Conservation (phyloP, 1,140 invertebrate species). For the Rhizoglyphus robini region DNA sequence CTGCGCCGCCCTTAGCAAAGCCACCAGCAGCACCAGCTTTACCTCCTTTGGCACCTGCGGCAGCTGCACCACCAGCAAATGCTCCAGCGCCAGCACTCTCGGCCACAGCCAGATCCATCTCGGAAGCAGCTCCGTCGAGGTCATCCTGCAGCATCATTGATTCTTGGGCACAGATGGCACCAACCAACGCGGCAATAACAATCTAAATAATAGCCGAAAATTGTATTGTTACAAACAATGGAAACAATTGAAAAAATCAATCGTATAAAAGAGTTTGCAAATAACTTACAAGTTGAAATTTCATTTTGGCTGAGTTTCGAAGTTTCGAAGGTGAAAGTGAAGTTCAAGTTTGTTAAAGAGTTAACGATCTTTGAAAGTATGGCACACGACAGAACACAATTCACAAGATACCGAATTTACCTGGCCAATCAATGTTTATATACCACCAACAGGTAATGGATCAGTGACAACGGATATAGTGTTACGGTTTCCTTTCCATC, state of each 20-base stretch:
- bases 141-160: not conserved
- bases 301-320: not conserved
- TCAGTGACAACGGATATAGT: no score
- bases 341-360: not conserved
- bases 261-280: not conserved
- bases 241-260: not conserved
- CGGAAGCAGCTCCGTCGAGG: not conserved
- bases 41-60: not conserved
- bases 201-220: no score
- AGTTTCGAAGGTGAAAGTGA: not conserved
- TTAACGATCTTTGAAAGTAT: not conserved
- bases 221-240: not conserved
- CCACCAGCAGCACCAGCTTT: constrained; percentile 10
- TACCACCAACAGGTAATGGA: not conserved
- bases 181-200: not conserved
- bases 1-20: not conserved
- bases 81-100: not conserved
- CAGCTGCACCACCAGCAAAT: constrained; percentile 5
- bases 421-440: not conserved
- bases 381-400: not conserved
- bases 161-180: not conserved
- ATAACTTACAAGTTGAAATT: not conserved
- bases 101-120: not conserved
- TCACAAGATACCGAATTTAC: not conserved
- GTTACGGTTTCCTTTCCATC: no score